Evolutionary conservation across 2,888 invertebrate genomes (phyloP).

Genomic region (Helleia helle): DNA sequence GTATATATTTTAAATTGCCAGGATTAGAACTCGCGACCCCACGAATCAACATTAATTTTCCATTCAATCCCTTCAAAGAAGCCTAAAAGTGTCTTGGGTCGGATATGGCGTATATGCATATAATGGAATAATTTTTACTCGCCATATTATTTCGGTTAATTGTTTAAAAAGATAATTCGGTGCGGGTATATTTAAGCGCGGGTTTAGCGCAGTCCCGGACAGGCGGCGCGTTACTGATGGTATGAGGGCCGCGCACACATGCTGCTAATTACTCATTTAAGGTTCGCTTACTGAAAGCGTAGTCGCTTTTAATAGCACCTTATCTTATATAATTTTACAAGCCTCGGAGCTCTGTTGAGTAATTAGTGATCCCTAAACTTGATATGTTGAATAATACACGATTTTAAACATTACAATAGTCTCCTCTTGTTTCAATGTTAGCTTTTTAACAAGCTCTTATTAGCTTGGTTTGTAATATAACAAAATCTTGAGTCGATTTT

Average conservation of each 20-base stretch:
- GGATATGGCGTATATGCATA: too few relatives aligned
- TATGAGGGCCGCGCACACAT: constrained; percentile 41
- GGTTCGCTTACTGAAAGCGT: constrained; percentile 28
- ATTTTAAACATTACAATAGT: too few relatives aligned
- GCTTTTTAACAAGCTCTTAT: too few relatives aligned
- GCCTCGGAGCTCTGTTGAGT: constrained; percentile 7
- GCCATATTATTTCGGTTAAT: constrained; percentile 55
- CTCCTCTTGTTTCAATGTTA: too few relatives aligned
- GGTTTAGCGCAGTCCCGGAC: constrained; percentile 36
- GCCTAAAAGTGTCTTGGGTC: too few relatives aligned
- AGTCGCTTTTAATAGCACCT: constrained; percentile 22
- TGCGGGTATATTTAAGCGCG: constrained; percentile 53
- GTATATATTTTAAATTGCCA: too few relatives aligned
- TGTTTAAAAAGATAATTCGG: constrained; percentile 65
- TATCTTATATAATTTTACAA: constrained; percentile 18
- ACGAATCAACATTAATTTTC: too few relatives aligned
- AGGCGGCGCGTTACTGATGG: constrained; percentile 49
- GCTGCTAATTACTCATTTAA: constrained; percentile 56
- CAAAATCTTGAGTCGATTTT: too few relatives aligned
- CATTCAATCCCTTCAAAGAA: too few relatives aligned
- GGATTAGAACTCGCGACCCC: too few relatives aligned
- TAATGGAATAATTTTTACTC: constrained; percentile 19
- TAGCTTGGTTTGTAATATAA: too few relatives aligned
- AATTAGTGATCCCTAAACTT: constrained; percentile 11
- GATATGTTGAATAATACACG: constrained; percentile 6